phyloP scores from a whole-genome alignment of 2,888 invertebrate genomes.

The Elaeidobius kamerunicus region DNA sequence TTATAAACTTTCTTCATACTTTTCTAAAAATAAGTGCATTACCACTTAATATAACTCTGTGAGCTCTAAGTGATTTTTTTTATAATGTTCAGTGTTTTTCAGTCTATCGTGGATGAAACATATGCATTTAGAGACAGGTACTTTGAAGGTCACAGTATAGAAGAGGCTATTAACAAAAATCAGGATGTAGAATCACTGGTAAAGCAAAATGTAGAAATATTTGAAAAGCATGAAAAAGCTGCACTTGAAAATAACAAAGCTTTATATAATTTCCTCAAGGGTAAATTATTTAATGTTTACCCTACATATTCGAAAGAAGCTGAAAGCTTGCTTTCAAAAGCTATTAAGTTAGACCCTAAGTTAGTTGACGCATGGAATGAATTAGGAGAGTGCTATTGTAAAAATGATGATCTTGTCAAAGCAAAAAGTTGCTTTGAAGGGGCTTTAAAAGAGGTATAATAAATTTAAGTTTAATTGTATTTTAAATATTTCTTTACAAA shows the following conservation, averaged over 20 bases:
- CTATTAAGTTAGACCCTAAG: slow-evolving; percentile 80
- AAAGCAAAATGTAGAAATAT: slow-evolving; percentile 57
- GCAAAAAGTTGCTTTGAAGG: slow-evolving; percentile 82
- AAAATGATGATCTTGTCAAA: slow-evolving; percentile 74
- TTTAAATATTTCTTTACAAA: neutral
- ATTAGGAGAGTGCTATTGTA: slow-evolving; percentile 86
- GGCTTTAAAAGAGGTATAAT: slow-evolving; percentile 66
- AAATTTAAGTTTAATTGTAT: too few species aligned
- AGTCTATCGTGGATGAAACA: slow-evolving; percentile 65
- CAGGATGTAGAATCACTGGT: slow-evolving; percentile 63
- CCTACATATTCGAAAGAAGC: slow-evolving; percentile 66
- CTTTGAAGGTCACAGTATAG: slow-evolving; percentile 70
- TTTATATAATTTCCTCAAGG: slow-evolving; percentile 66
- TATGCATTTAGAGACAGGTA: slow-evolving; percentile 74
- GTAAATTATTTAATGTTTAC: slow-evolving; percentile 70
- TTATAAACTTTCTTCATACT: slow-evolving; percentile 1
- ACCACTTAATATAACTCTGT: too few species aligned
- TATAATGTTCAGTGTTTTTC: slow-evolving; percentile 40
- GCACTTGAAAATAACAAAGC: slow-evolving; percentile 36
- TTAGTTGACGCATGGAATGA: slow-evolving; percentile 84
- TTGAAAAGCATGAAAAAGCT: slow-evolving; percentile 65
- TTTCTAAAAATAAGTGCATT: neutral
- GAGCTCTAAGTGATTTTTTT: neutral
- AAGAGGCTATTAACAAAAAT: slow-evolving; percentile 64
- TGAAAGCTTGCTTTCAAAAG: slow-evolving; percentile 72